These are phyloP conservation scores for Lobophora halterata DNA, from an alignment of 2,888 invertebrate species.

Conservation along the genomic window DNA sequence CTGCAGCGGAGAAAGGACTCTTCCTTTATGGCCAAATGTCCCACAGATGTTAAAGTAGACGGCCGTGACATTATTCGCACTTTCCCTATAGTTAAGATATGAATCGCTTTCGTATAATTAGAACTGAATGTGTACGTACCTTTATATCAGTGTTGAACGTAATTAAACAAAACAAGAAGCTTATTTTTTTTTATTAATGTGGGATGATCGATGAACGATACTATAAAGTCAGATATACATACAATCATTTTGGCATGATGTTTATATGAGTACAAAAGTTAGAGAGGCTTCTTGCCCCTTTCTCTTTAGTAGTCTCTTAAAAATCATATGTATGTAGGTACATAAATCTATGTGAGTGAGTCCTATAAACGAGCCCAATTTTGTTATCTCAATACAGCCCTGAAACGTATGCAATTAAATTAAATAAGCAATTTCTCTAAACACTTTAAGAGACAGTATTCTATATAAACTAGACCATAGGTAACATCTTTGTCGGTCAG, in stretches of 20 bases:
- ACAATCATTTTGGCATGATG: no score
- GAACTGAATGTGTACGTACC: constrained; percentile 22
- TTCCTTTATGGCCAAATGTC: constrained; percentile 45
- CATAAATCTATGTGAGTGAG: no score
- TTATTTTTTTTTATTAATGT: no score
- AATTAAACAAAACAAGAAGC: constrained; percentile 5
- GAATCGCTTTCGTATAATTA: constrained; percentile 30
- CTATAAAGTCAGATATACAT: no score
- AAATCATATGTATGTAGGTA: no score
- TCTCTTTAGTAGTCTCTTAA: no score
- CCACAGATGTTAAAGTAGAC: constrained; percentile 29
- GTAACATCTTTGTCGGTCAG: constrained; percentile 61
- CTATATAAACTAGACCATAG: constrained; percentile 37
- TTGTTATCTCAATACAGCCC: no score
- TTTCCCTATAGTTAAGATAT: constrained; percentile 33
- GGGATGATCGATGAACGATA: no score
- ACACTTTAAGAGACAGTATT: constrained; percentile 18
- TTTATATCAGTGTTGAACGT: constrained; percentile 7
- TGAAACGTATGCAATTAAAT: no score
- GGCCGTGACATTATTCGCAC: constrained; percentile 26
- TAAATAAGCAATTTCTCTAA: constrained; percentile 1
- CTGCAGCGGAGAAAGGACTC: constrained; percentile 58
- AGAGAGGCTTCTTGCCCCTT: no score
- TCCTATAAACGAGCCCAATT: no score
- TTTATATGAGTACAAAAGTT: no score